Base-by-base conservation (phyloP, 2,113 vertebrate genomes). In the Dicentrarchus labrax region DNA sequence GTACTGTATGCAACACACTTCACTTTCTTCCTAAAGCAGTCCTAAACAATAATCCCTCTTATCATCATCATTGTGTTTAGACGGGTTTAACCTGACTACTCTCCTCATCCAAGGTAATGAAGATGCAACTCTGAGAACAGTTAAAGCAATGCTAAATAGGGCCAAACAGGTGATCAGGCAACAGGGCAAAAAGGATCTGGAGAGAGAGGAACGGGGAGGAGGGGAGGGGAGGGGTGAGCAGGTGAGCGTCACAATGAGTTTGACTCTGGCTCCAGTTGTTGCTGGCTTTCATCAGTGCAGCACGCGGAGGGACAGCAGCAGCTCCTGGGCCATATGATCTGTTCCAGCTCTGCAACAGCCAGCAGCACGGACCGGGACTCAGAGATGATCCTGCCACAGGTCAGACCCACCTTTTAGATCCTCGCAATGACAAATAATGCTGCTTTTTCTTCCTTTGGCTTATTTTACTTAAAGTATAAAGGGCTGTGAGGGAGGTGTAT, bases 321-420 rank as follows among this genome's bases (percentile, higher is more conserved):
- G 47, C 66, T 62, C 66, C 36, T 4, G 19, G 24, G 15, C 43
- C 50, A 43, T 38, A 51, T 62, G 73, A 85, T 76, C 85, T 21
- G 48, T 3, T 59, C 60, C 67, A 70, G 50, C 48, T 77, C 22
- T 47, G 72, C 69, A 30, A 36, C 67, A 71, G 60, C 41, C 78
- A 57, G 39, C 24, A 47, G 39, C 71, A 51, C 19, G 47, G 1
- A 54, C 38, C 38, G 0, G 61, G 60, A 77, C 39, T 51, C 73
- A n/a, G 69, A 1, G 68, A 91, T 88, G 87, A 80, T 78, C 83
- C 79, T 77, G 73, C 82, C 76, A 50, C 90, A 87, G 92, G 94
- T 94, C 76, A 90, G 91, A 72, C 0, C 4, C 59, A 2, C 5
- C 38, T 68, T 60, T 6, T 15, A 3, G 0, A 19, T 24, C 2